Evolutionary conservation across 2,888 invertebrate species (phyloP).

Genomic region (Entomobrya proxima): DNA sequence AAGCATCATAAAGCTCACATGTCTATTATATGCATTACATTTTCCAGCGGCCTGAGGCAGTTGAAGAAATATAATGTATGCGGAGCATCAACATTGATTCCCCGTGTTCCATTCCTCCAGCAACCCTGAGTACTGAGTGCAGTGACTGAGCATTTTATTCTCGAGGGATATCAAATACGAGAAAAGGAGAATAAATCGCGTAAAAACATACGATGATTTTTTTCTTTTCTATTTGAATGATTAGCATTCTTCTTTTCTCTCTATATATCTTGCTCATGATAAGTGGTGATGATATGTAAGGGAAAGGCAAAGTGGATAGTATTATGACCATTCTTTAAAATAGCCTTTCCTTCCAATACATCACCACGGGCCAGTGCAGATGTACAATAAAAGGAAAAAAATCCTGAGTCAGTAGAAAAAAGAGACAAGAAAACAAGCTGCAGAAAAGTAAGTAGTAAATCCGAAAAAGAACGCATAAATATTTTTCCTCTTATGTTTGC

Average conservation of each 20-base stretch:
- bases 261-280: not conserved
- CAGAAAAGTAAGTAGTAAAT: no score
- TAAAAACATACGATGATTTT: constrained; percentile 23
- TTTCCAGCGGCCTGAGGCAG: constrained; percentile 26
- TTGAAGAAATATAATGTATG: not conserved
- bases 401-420: constrained; percentile 15
- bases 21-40: not conserved
- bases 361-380: constrained; percentile 16
- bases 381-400: constrained; percentile 1
- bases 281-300: constrained; percentile 17
- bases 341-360: constrained; percentile 25
- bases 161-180: constrained; percentile 11
- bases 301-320: not conserved
- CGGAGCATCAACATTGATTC: no score
- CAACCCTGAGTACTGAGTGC: no score
- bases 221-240: constrained; percentile 47
- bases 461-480: constrained; percentile 20
- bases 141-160: constrained; percentile 28
- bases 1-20: not conserved
- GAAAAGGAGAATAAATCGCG: constrained; percentile 8
- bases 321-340: not conserved
- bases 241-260: constrained; percentile 22
- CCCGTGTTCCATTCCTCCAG: no score
- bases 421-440: not conserved
- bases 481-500: not conserved